Conservation (phyloP, 2,797 vertebrate genomes). For the Cheirogaleus major region DNA sequence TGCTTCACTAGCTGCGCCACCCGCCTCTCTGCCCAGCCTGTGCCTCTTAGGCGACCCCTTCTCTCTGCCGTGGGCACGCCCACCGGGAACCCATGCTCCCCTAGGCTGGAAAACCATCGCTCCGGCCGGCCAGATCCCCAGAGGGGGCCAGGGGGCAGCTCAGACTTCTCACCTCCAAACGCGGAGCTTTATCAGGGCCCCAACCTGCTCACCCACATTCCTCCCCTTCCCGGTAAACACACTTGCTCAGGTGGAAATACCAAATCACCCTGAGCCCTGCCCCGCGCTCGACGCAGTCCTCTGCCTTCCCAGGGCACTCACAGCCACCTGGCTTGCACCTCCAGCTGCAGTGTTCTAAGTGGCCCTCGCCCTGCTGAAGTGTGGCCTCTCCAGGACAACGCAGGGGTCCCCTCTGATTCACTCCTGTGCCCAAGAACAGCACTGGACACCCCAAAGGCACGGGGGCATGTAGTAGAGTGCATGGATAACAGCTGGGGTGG, state of each 20-base stretch:
- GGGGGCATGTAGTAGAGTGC: background rate
- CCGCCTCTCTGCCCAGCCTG: background rate
- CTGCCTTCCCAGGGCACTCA: accelerated
- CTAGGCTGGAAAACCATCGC: background rate
- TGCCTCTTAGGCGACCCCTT: background rate
- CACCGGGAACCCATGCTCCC: background rate
- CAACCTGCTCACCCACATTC: background rate
- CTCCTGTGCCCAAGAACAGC: background rate
- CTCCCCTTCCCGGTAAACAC: background rate
- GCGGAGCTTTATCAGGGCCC: background rate
- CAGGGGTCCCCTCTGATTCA: background rate
- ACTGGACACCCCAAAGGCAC: background rate
- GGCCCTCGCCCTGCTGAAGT: background rate
- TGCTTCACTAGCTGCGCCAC: background rate
- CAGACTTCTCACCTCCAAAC: background rate
- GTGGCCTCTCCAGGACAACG: background rate
- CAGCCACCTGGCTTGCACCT: background rate
- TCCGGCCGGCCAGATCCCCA: no score
- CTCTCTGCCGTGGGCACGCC: background rate
- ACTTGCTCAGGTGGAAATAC: background rate
- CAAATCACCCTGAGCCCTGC: background rate
- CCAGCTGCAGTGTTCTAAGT: background rate
- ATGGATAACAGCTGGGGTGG: background rate
- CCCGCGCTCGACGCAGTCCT: accelerated
- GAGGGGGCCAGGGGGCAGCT: background rate